Percentiles rank a stretch among this genome's conserved stretches.
These are phyloP conservation scores for Macaca fascicularis DNA, from an alignment of 2,113 vertebrate species.

Conservation along the genomic window DNA sequence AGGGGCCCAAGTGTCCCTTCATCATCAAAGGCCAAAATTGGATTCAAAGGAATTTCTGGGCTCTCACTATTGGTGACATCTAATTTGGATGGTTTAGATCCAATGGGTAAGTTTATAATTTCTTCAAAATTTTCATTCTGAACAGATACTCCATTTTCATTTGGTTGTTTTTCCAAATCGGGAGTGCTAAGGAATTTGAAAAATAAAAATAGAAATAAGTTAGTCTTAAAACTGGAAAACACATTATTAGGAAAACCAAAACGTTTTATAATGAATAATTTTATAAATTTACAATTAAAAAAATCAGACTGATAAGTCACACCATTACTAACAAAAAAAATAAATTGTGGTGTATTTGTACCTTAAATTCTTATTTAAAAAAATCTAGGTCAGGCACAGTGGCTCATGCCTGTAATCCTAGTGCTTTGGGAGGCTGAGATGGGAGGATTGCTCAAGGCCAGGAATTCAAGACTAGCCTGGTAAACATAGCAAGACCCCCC, in stretches of 20 bases:
- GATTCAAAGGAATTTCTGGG: constrained; percentile 87
- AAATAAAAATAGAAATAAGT: constrained; percentile 17
- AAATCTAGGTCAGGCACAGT: neutral
- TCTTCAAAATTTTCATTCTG: constrained; percentile 92
- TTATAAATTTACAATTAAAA: neutral
- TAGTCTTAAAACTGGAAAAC: neutral
- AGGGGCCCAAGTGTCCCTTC: constrained; percentile 90
- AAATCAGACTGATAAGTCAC: neutral
- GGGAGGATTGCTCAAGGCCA: too few species aligned
- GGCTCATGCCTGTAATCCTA: too few species aligned
- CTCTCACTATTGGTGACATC: constrained; percentile 86
- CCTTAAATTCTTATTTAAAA: neutral
- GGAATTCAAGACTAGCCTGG: too few species aligned
- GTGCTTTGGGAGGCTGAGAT: too few species aligned
- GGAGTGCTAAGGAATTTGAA: constrained; percentile 73
- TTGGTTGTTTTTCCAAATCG: constrained; percentile 81
- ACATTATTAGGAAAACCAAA: constrained; percentile 11
- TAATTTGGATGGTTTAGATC: constrained; percentile 88
- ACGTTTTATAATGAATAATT: neutral
- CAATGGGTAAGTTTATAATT: constrained; percentile 91
- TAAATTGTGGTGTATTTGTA: neutral
- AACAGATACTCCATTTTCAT: constrained; percentile 91
- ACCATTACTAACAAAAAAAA: constrained; percentile 27
- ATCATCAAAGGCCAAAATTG: constrained; percentile 93
- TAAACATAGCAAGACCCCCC: too few species aligned